A percentile compares a stretch with the other conserved stretches of the same genome.
Evolutionary conservation across 2,888 invertebrate species (phyloP).

Genomic region (Sinohyriopsis cumingii): DNA sequence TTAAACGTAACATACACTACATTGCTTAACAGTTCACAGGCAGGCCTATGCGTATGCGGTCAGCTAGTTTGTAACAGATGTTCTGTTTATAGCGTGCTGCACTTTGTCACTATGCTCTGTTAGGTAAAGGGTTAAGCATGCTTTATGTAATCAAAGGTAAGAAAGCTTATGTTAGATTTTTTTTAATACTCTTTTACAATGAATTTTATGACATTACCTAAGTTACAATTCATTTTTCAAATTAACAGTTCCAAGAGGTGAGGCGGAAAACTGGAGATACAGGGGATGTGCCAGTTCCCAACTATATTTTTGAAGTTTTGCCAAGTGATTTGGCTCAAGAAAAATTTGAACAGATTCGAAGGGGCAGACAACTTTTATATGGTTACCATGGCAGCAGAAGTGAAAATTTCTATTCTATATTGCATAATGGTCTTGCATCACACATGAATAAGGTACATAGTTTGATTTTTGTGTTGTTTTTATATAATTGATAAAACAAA

Average conservation of each 20-base stretch:
- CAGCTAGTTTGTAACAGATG: too few relatives aligned
- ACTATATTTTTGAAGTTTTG: slow-evolving; percentile 61
- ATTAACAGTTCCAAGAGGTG: slow-evolving; percentile 53
- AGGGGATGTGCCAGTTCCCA: slow-evolving; percentile 53
- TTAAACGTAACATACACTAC: too few relatives aligned
- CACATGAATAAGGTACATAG: slow-evolving; percentile 79
- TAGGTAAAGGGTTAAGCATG: too few relatives aligned
- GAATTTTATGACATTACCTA: not conserved
- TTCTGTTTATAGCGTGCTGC: too few relatives aligned
- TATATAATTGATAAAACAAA: too few relatives aligned
- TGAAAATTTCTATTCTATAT: slow-evolving; percentile 86
- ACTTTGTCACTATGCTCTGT: too few relatives aligned
- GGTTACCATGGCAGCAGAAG: slow-evolving; percentile 87
- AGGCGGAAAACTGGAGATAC: slow-evolving; percentile 60
- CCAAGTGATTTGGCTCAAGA: slow-evolving; percentile 44
- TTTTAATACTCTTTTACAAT: too few relatives aligned
- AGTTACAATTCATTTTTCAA: slow-evolving; percentile 2
- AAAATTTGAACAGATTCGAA: slow-evolving; percentile 51
- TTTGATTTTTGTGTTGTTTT: too few relatives aligned
- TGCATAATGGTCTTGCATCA: slow-evolving; percentile 84
- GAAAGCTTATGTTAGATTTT: too few relatives aligned
- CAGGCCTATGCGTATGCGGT: too few relatives aligned
- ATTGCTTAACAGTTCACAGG: too few relatives aligned
- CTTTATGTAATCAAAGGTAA: too few relatives aligned
- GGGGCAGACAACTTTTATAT: slow-evolving; percentile 75